Percentiles rank a stretch among this genome's conserved stretches.
Conservation (phyloP, 2,888 invertebrate species). For the Aspidiotus rigidus region DNA sequence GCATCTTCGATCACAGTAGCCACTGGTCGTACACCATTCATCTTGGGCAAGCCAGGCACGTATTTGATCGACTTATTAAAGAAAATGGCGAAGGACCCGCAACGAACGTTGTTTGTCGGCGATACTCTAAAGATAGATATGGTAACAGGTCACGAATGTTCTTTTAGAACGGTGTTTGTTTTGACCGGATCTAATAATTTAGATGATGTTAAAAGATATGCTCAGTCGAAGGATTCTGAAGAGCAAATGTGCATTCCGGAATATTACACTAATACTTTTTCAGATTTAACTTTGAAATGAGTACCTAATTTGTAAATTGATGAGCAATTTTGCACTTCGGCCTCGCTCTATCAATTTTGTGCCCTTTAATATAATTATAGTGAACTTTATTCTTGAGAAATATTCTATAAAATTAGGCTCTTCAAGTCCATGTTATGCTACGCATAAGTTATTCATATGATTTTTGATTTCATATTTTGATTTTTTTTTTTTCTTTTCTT, state of each 20-base stretch:
- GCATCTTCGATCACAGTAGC: constrained; percentile 78
- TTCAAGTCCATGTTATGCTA: too few relatives aligned
- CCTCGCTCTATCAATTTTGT: too few relatives aligned
- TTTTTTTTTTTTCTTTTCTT: too few relatives aligned
- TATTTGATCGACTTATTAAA: constrained; percentile 66
- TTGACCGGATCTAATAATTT: constrained; percentile 69
- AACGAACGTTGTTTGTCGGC: constrained; percentile 81
- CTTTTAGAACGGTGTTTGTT: constrained; percentile 80
- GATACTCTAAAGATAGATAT: constrained; percentile 93
- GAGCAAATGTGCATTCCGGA: constrained; percentile 42
- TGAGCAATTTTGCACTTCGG: too few relatives aligned
- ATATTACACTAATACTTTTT: constrained; percentile 35
- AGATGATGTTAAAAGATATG: constrained; percentile 52
- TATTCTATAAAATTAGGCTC: too few relatives aligned
- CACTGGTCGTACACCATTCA: constrained; percentile 64
- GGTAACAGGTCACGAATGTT: constrained; percentile 75
- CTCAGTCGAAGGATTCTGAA: constrained; percentile 40
- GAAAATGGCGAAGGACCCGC: constrained; percentile 61
- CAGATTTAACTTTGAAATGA: constrained; percentile 20
- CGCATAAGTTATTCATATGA: too few relatives aligned
- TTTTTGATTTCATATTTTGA: too few relatives aligned
- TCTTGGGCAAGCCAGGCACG: constrained; percentile 84
- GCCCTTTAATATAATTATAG: too few relatives aligned
- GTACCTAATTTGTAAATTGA: too few relatives aligned
- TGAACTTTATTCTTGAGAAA: too few relatives aligned